Conservation (phyloP, 1,140 invertebrate species). For the Heliconius congener region DNA sequence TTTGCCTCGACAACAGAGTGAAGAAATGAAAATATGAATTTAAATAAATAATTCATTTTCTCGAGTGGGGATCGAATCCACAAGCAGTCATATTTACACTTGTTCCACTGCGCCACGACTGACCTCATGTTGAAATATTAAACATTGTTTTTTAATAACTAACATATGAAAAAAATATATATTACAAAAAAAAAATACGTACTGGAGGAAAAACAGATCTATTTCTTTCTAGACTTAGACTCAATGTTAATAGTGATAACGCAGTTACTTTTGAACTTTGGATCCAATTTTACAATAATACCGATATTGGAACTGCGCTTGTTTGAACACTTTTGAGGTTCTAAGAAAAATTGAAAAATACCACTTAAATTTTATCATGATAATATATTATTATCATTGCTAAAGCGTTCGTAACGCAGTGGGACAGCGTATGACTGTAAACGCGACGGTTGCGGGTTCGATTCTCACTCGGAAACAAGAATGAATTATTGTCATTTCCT, state of each 20-base stretch:
- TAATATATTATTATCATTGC: too few species aligned
- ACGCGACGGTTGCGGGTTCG: too few species aligned
- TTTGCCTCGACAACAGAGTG: too few species aligned
- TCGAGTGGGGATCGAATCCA: too few species aligned
- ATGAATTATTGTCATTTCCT: too few species aligned
- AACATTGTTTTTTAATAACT: not conserved
- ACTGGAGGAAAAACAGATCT: conserved; percentile 39
- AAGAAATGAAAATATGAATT: too few species aligned
- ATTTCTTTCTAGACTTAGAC: conserved; percentile 55
- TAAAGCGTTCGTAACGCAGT: too few species aligned
- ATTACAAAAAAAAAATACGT: not conserved
- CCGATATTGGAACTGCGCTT: conserved; percentile 56
- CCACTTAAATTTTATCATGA: not conserved
- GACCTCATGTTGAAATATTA: not conserved
- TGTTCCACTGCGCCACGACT: too few species aligned
- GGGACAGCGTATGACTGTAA: too few species aligned
- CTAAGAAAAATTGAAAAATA: conserved; percentile 23
- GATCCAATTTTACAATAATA: conserved; percentile 57
- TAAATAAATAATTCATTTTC: too few species aligned
- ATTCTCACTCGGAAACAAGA: too few species aligned
- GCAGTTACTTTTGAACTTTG: conserved; percentile 48
- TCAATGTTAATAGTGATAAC: conserved; percentile 54
- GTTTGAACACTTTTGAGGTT: conserved; percentile 32
- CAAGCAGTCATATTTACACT: too few species aligned
- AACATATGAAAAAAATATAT: not conserved